Percentiles rank a stretch among this genome's conserved stretches.
Evolutionary conservation across 2,888 invertebrate species (phyloP).

Genomic region (Patella ulyssiponensis): DNA sequence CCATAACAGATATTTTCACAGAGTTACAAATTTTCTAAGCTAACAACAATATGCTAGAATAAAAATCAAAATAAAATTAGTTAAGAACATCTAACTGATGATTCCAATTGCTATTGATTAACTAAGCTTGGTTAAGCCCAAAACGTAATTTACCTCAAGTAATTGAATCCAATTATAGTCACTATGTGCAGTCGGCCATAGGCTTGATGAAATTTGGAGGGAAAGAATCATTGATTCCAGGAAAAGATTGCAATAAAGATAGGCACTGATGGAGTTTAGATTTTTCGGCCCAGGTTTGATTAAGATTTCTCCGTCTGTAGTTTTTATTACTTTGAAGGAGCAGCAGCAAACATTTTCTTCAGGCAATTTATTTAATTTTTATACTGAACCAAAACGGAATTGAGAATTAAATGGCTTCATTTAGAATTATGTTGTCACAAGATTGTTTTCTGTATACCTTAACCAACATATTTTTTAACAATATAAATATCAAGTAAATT

Average conservation of each 20-base stretch:
- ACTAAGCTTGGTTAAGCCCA: background rate
- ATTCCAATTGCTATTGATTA: background rate
- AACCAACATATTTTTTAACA: too few relatives aligned
- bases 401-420: background rate
- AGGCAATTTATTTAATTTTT: background rate
- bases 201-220: conserved; percentile 4
- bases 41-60: background rate
- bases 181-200: background rate
- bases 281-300: conserved; percentile 1
- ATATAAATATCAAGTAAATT: too few relatives aligned
- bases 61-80: background rate
- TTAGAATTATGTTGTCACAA: too few relatives aligned
- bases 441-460: too few relatives aligned
- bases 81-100: background rate
- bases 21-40: too few relatives aligned
- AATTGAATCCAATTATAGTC: conserved; percentile 9
- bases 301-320: background rate
- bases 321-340: background rate
- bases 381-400: background rate
- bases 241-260: background rate
- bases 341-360: background rate
- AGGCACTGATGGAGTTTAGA: conserved; percentile 9
- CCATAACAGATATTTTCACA: too few relatives aligned
- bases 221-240: background rate
- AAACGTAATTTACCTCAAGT: conserved; percentile 4